Percentiles rank a stretch among this genome's conserved stretches.
These are phyloP conservation scores for Stenodema calcarata DNA, from an alignment of 2,888 invertebrate species.

Conservation along the genomic window DNA sequence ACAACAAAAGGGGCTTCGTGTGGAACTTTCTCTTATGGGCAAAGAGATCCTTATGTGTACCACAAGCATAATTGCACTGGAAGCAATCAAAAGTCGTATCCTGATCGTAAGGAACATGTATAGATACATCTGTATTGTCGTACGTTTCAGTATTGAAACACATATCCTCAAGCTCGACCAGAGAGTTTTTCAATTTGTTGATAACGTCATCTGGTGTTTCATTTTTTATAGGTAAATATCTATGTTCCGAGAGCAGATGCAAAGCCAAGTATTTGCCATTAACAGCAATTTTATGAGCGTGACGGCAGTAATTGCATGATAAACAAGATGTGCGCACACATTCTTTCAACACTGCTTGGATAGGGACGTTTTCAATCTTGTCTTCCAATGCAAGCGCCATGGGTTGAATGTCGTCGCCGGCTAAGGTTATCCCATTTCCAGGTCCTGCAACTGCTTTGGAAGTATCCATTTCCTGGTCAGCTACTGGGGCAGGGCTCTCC, in stretches of 20 bases:
- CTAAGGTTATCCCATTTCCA: slow-evolving; percentile 59
- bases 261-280: slow-evolving; percentile 81
- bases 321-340: slow-evolving; percentile 74
- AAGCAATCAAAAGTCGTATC: slow-evolving; percentile 80
- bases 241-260: slow-evolving; percentile 80
- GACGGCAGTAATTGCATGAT: slow-evolving; percentile 83
- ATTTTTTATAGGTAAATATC: slow-evolving; percentile 79
- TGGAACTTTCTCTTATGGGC: slow-evolving; percentile 87
- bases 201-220: slow-evolving; percentile 79
- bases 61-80: slow-evolving; percentile 80
- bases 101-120: slow-evolving; percentile 65
- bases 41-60: slow-evolving; percentile 83
- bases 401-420: slow-evolving; percentile 70
- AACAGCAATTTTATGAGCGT: slow-evolving; percentile 83
- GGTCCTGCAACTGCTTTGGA: slow-evolving; percentile 47
- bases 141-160: slow-evolving; percentile 78
- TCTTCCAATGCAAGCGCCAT: slow-evolving; percentile 76
- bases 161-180: slow-evolving; percentile 69
- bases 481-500: slow-evolving; percentile 5
- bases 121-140: slow-evolving; percentile 67
- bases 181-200: slow-evolving; percentile 68
- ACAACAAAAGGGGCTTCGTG: slow-evolving; percentile 79
- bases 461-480: slow-evolving; percentile 56
- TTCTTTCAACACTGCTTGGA: slow-evolving; percentile 74
- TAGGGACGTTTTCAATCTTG: slow-evolving; percentile 76